Evolutionary conservation across 92 coral and sea anemone genomes (phyloP).

Genomic region (Phenganax stokvisi): DNA sequence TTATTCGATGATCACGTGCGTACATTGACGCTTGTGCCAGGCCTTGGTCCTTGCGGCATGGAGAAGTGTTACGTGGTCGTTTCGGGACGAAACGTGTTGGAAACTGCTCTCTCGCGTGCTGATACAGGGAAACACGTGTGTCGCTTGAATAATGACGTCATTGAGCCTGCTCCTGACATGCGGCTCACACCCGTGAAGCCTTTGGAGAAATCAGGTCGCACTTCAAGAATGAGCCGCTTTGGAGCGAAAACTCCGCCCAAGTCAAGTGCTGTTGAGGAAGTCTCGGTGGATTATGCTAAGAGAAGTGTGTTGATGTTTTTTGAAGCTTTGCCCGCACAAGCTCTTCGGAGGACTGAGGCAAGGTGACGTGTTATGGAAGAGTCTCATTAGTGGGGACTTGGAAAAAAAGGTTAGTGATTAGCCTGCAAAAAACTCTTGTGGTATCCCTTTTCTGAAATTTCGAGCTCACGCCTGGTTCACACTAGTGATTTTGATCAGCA

Average conservation of each 20-base stretch:
- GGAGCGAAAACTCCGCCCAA: constrained; percentile 1
- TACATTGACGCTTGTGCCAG: constrained; percentile 58
- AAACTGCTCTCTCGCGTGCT: constrained; percentile 19
- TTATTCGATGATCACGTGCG: constrained; percentile 76
- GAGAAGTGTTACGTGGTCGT: constrained; percentile 81
- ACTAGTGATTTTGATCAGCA: too few species aligned
- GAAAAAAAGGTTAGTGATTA: neutral
- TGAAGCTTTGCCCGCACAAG: constrained; percentile 25
- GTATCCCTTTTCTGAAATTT: too few species aligned
- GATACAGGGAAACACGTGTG: constrained; percentile 25
- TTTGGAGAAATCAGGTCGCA: constrained; percentile 11
- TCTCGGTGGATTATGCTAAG: neutral
- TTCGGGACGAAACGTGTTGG: constrained; percentile 70
- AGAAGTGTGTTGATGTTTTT: constrained; percentile 38
- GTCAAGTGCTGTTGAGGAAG: neutral
- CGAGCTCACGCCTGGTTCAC: too few species aligned
- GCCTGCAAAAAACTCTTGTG: neutral
- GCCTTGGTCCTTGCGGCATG: constrained; percentile 84
- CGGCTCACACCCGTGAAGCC: constrained; percentile 24
- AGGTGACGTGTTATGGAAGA: constrained; percentile 31
- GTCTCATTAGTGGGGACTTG: neutral
- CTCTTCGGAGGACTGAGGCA: constrained; percentile 35
- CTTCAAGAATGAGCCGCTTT: constrained; percentile 21
- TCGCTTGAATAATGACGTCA: constrained; percentile 22
- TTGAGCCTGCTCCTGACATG: constrained; percentile 20